A percentile compares a stretch with the other conserved stretches of the same genome.
phyloP scores from a whole-genome alignment of 2,113 vertebrate genomes.

The Collichthys lucidus region DNA sequence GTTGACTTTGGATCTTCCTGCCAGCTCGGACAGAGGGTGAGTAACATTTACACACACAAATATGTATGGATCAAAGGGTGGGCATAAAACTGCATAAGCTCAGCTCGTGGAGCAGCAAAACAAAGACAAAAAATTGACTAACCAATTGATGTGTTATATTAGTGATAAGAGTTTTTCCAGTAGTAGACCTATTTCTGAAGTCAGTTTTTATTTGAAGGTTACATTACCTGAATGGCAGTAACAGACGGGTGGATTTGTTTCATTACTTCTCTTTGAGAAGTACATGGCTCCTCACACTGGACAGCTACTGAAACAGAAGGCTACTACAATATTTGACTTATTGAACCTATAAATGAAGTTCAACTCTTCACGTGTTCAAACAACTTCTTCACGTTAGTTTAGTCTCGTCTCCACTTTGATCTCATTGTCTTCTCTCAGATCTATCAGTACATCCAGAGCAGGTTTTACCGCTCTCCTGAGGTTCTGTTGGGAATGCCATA shows the following conservation, averaged over 20 bases:
- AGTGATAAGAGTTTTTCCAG: too few relatives aligned
- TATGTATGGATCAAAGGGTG: too few relatives aligned
- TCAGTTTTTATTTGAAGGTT: not conserved
- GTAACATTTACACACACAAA: conserved; percentile 17
- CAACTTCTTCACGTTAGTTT: not conserved
- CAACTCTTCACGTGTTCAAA: not conserved
- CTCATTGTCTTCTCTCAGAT: conserved; percentile 81
- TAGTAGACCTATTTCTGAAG: too few relatives aligned
- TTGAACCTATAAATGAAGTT: not conserved
- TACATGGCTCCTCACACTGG: conserved; percentile 1
- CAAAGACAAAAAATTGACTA: too few relatives aligned
- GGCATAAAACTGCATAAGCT: too few relatives aligned
- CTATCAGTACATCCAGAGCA: conserved; percentile 97
- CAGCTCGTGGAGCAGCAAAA: too few relatives aligned
- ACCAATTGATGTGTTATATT: too few relatives aligned
- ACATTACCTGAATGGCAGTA: too few relatives aligned
- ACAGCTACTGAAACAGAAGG: conserved; percentile 28
- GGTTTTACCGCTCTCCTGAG: conserved; percentile 95
- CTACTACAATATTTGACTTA: not conserved
- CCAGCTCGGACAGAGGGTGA: conserved; percentile 94
- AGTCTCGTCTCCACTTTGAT: not conserved
- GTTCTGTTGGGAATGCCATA: conserved; percentile 94
- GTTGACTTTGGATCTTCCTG: conserved; percentile 96
- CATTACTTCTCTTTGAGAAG: not conserved
- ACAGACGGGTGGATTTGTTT: not conserved